phyloP scores from a whole-genome alignment of 2,113 vertebrate genomes.

The Haliaeetus leucogaster region DNA sequence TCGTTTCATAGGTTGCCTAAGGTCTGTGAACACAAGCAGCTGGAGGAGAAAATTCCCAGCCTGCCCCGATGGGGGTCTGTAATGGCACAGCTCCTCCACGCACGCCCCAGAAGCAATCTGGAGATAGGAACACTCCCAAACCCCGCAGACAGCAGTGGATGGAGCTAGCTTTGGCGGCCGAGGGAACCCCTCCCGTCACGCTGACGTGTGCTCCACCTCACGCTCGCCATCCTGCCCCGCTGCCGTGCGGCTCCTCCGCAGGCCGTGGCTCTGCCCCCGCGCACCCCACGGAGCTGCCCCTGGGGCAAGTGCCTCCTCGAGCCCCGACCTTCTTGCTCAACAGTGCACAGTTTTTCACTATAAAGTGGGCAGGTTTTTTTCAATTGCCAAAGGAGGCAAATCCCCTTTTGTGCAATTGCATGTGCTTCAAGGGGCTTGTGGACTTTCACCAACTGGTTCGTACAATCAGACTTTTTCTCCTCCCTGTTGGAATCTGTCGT shows the following conservation, averaged over 20 bases:
- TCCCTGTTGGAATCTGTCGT: not conserved
- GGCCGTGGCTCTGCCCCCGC: not conserved
- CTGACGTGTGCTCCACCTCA: not conserved
- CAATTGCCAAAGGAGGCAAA: not conserved
- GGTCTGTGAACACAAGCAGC: not conserved
- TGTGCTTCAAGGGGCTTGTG: not conserved
- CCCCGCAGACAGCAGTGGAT: fast-evolving
- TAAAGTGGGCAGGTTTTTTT: not conserved
- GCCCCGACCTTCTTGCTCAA: not conserved
- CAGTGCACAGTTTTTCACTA: not conserved
- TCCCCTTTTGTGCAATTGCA: not conserved
- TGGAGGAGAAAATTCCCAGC: not conserved
- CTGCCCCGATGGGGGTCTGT: fast-evolving
- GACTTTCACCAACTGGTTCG: not conserved
- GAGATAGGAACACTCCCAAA: not conserved
- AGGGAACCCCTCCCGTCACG: fast-evolving
- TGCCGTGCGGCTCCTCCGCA: fast-evolving
- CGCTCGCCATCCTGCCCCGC: fast-evolving
- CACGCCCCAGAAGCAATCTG: fast-evolving
- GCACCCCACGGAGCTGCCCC: fast-evolving
- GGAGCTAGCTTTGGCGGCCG: not conserved
- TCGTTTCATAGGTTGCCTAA: fast-evolving
- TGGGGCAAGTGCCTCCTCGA: fast-evolving
- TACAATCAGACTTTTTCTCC: not conserved
- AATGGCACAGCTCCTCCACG: fast-evolving